Base-by-base conservation (phyloP, 2,888 invertebrate genomes). In the Eristalis tenax region DNA sequence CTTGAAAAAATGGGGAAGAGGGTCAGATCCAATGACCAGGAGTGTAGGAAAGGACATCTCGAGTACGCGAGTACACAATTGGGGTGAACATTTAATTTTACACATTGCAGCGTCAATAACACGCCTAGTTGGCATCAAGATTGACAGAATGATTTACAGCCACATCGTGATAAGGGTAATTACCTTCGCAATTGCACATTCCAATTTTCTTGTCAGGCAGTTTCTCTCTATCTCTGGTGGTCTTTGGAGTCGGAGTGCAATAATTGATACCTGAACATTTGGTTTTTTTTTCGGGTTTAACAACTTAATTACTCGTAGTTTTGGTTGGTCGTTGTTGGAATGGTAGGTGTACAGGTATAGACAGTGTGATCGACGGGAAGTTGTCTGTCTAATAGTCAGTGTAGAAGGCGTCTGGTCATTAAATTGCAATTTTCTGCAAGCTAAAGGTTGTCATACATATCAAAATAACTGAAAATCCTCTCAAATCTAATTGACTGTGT, bases 81-180 rank as follows among this genome's bases (percentile, higher is more conserved):
- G 69, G 64, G 78, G 78, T 71, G 59, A 43, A 32, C 57, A 64
- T 81, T 82, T 65, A 18, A 23, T 83, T 70, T 79, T 64, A 50
- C 32, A 56, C 71, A 76, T 71, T 66, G 32, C 35, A 70, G 56
- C 70, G 71, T 70, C 70, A 32, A 69, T 75, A 61, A 74, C 79
- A 84, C 79, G 75, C 84, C 75, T 75, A 71, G 64, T 70, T 70
- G 66, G 56, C 65, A 71, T 75, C 66, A 82, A 79, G 78, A 70
- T 75, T 83, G 75, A 86, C 78, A 61, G 70, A 75, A 75, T 75
- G 78, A 79, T 86, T 78, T 61, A 75, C 61, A 70, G 15, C 18
- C 50, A 18, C 18, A 18, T 40, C 59, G 59, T 61, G 78, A 82
- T 82, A 82, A 86, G 74, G 66, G 43, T 74, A 75, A 86, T 81